Conservation (phyloP, 2,797 vertebrate genomes). For the Aeoliscus strigatus region DNA sequence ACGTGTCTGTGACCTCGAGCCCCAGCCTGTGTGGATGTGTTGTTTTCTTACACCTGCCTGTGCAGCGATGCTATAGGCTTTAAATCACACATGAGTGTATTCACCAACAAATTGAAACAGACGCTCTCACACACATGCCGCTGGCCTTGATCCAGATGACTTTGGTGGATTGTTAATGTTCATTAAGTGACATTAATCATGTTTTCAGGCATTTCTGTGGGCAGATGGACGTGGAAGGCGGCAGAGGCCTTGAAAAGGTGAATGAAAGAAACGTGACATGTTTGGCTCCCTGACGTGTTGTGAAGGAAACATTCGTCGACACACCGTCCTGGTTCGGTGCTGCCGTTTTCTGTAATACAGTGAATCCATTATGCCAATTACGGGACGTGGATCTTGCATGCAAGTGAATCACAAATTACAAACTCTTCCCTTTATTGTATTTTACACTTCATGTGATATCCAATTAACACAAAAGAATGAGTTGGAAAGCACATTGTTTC, state of each 20-base stretch:
- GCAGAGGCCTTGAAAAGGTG: too few relatives aligned
- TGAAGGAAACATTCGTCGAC: too few relatives aligned
- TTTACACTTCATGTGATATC: conserved; percentile 43
- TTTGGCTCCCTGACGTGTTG: conserved; percentile 11
- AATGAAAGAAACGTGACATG: conserved; percentile 11
- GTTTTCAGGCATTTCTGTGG: too few relatives aligned
- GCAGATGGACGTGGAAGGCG: too few relatives aligned
- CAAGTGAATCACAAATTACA: conserved; percentile 16
- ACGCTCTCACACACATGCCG: conserved; percentile 1
- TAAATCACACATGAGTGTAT: conserved; percentile 23
- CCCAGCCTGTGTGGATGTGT: conserved; percentile 37
- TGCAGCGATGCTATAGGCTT: conserved; percentile 41
- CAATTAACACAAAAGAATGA: conserved; percentile 37
- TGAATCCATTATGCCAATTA: conserved; percentile 36
- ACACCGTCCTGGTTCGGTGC: conserved; percentile 4
- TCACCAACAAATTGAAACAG: conserved; percentile 23
- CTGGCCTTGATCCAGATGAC: too few relatives aligned
- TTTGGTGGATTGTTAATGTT: too few relatives aligned
- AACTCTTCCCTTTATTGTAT: conserved; percentile 13
- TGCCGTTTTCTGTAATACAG: conserved; percentile 23
- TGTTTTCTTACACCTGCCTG: conserved; percentile 52
- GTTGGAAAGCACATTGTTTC: conserved; percentile 22
- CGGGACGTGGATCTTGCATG: conserved; percentile 25
- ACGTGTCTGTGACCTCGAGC: conserved; percentile 38
- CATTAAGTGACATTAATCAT: too few relatives aligned